Percentiles rank a stretch among this genome's conserved stretches.
Evolutionary conservation across 2,888 invertebrate species (phyloP).

Genomic region (Drosophila tripunctata): DNA sequence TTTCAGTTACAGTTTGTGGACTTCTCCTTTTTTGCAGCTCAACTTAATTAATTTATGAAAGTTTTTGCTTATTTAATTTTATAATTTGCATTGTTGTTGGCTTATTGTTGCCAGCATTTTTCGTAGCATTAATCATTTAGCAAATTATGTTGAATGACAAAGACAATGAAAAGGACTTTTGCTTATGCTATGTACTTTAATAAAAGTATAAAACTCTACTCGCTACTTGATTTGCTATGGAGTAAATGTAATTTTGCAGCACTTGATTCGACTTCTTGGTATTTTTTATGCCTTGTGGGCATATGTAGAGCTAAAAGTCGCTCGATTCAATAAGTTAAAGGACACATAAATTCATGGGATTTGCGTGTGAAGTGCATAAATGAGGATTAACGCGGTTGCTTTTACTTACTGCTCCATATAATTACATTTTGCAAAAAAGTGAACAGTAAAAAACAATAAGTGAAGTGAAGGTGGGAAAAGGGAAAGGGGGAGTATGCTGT

Average conservation of each 20-base stretch:
- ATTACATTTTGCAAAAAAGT: conserved; percentile 72
- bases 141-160: neutral
- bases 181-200: no score
- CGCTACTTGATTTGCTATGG: no score
- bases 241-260: no score
- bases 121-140: neutral
- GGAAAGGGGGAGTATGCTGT: conserved; percentile 24
- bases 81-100: conserved; percentile 7
- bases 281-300: neutral
- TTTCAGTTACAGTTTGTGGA: conserved; percentile 2
- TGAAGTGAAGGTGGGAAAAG: neutral
- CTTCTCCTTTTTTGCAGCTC: conserved; percentile 6
- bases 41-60: conserved; percentile 31
- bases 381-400: conserved; percentile 42
- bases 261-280: no score
- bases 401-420: conserved; percentile 62
- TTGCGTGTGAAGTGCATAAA: conserved; percentile 55
- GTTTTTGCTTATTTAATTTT: conserved; percentile 16
- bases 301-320: no score
- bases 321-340: conserved; percentile 7
- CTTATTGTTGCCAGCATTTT: neutral
- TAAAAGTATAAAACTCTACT: no score
- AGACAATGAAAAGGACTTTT: neutral
- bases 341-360: conserved; percentile 46
- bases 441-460: conserved; percentile 49